Base-by-base conservation (phyloP, 2,888 invertebrate species). In the Sminthurinus aureus region DNA sequence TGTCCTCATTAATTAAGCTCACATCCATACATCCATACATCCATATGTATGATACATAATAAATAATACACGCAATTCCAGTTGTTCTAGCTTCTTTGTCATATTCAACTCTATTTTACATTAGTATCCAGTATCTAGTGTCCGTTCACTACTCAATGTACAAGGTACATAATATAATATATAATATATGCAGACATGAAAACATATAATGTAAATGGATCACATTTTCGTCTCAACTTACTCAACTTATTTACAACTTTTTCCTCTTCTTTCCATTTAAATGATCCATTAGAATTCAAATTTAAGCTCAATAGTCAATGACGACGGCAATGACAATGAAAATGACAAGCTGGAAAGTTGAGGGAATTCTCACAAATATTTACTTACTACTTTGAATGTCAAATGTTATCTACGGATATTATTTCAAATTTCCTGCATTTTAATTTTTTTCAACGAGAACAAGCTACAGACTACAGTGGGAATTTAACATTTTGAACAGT, bases 1-100 rank as follows among this genome's bases (percentile, higher is more conserved):
- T 83, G 75, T 75, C 79, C 66, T 67, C 80, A 81, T 75, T 75
- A 80, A 84, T 84, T 84, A 81, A 76, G 77, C 80, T 80, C 80
- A 71, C 71, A 78, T 38, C 1, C 38, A 38, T 38, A 38, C 38
- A 6, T n/a, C n/a, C n/a, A n/a, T n/a, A n/a, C n/a, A n/a, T n/a
- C n/a, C n/a, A n/a, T n/a, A n/a, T n/a, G n/a, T n/a, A n/a, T n/a
- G n/a, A n/a, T n/a, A n/a, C n/a, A n/a, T n/a, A n/a, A n/a, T n/a
- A n/a, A n/a, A n/a, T n/a, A n/a, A n/a, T 38, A 38, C 38, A 38
- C 38, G 67, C 67, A 67, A 6, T 38, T 38, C 20, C 80, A 73
- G 71, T 80, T 71, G 52, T 71, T 18, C 20, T 22, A 26, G 22
- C 64, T 79, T 79, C 83, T 81, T 75, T 79, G 67, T 80, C 67